These are phyloP conservation scores for Drosophila sturtevanti DNA, from an alignment of 1,140 invertebrate genomes.

Conservation along the genomic window DNA sequence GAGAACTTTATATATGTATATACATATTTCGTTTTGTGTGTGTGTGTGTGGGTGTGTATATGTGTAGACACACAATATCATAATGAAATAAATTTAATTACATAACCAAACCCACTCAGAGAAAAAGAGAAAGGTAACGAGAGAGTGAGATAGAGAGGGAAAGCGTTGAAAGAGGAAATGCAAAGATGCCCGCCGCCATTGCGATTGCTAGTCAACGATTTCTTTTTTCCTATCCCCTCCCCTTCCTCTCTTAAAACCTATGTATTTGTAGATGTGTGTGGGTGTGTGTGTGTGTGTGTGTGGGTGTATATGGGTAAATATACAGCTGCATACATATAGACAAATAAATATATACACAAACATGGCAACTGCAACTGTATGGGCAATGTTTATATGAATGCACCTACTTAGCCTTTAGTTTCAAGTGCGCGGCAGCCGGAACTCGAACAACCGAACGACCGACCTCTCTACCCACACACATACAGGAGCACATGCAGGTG, in stretches of 20 bases:
- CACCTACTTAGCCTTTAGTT: slow-evolving; percentile 57
- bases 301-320: not conserved
- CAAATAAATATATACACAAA: slow-evolving; percentile 13
- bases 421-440: slow-evolving; percentile 40
- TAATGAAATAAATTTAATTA: slow-evolving; percentile 67
- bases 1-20: not conserved
- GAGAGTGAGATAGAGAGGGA: not conserved
- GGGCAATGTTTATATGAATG: slow-evolving; percentile 43
- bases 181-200: slow-evolving; percentile 12
- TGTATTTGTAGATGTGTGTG: slow-evolving; percentile 19
- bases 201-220: slow-evolving; percentile 30
- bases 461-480: slow-evolving; percentile 8
- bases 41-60: not conserved
- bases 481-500: slow-evolving; percentile 35
- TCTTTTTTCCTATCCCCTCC: slow-evolving; percentile 38
- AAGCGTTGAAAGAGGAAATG: slow-evolving; percentile 8
- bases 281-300: not conserved
- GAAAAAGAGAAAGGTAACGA: slow-evolving; percentile 21
- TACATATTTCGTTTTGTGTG: not conserved
- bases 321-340: slow-evolving; percentile 8
- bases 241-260: too few relatives aligned
- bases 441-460: too few relatives aligned
- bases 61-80: slow-evolving; percentile 21
- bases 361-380: slow-evolving; percentile 14
- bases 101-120: slow-evolving; percentile 59